Conservation (phyloP, 2,888 invertebrate genomes). For the Fabriciana adippe region DNA sequence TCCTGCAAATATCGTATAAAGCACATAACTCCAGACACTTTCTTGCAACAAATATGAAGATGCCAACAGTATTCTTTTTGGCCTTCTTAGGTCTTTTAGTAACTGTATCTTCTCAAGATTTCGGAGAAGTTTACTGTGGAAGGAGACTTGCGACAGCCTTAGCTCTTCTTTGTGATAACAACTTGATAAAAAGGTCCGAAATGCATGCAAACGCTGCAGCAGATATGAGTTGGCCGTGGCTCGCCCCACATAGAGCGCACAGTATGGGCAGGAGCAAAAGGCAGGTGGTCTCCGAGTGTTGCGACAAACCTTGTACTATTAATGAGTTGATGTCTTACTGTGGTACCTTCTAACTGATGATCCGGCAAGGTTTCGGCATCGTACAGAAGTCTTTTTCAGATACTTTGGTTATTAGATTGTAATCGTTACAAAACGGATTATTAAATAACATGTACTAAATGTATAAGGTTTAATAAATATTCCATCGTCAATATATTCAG, state of each 20-base stretch:
- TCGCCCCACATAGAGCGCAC: conserved; percentile 41
- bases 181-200: conserved; percentile 36
- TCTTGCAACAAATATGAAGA: conserved; percentile 17
- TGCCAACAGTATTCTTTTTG: conserved; percentile 7
- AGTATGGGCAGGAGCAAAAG: conserved; percentile 44
- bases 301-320: conserved; percentile 48
- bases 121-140: conserved; percentile 28
- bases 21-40: background rate
- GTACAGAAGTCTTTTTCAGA: no score
- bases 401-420: no score
- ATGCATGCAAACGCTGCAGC: background rate
- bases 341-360: background rate
- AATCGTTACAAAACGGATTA: background rate
- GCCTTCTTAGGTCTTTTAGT: conserved; percentile 15
- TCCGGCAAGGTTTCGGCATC: no score
- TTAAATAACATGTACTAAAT: background rate
- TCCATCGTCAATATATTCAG: no score
- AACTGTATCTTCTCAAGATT: conserved; percentile 12
- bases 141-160: conserved; percentile 41
- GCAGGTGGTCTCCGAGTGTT: conserved; percentile 50
- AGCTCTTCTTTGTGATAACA: conserved; percentile 37
- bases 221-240: conserved; percentile 43
- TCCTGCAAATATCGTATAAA: background rate
- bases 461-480: no score
- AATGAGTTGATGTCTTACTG: conserved; percentile 50